Conservation (phyloP, 2,113 vertebrate genomes). For the Mormyrus lacerda region DNA sequence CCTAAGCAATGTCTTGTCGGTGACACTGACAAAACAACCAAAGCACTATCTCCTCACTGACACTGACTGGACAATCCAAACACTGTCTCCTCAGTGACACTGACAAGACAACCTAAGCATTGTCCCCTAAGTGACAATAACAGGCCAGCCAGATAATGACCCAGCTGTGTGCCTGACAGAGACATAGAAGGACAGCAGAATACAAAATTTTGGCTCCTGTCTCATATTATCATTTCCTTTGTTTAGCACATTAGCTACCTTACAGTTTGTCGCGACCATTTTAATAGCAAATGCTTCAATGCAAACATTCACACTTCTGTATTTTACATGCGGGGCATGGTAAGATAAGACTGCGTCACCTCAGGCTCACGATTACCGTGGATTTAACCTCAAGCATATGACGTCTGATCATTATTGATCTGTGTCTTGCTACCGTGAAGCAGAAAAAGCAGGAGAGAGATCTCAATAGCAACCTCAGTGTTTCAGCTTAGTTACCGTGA, state of each 20-base stretch:
- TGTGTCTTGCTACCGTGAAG: background rate
- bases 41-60: too few species aligned
- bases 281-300: background rate
- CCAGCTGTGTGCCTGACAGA: too few species aligned
- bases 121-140: background rate
- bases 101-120: too few species aligned
- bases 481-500: background rate
- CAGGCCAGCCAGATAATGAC: background rate
- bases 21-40: too few species aligned
- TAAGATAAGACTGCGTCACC: background rate
- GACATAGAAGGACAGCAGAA: too few species aligned
- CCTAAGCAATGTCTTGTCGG: too few species aligned
- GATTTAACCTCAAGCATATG: background rate
- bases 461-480: background rate
- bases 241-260: background rate
- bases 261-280: background rate
- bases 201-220: background rate
- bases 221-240: background rate
- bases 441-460: background rate
- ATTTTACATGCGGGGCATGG: background rate
- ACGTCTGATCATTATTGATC: background rate
- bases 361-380: background rate
- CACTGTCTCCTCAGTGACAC: too few species aligned
- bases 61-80: too few species aligned
- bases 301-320: background rate